Evolutionary conservation across 1,140 invertebrate genomes (phyloP).

Genomic region (Solen grandis): DNA sequence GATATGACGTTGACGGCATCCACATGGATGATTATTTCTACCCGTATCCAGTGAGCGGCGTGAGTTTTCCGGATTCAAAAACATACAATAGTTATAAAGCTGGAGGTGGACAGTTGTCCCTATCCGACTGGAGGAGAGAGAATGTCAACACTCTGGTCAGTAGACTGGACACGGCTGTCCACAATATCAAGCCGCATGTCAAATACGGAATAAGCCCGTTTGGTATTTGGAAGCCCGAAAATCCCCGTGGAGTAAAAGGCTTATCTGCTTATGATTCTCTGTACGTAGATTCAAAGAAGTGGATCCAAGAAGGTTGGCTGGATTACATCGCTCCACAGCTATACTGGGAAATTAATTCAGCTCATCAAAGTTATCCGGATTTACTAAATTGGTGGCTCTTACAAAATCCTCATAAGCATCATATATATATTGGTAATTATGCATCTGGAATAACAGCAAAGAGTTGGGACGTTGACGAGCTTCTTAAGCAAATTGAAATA

Average conservation of each 20-base stretch:
- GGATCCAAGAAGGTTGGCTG: slow-evolving; percentile 76
- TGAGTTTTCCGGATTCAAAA: slow-evolving; percentile 69
- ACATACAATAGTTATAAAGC: slow-evolving; percentile 70
- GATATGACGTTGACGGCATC: slow-evolving; percentile 77
- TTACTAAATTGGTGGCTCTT: slow-evolving; percentile 76
- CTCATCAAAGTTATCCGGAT: slow-evolving; percentile 72
- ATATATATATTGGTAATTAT: slow-evolving; percentile 70
- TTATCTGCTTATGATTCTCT: slow-evolving; percentile 69
- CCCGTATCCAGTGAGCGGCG: slow-evolving; percentile 73
- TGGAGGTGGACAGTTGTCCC: slow-evolving; percentile 67
- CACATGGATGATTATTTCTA: slow-evolving; percentile 80
- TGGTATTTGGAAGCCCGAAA: slow-evolving; percentile 75
- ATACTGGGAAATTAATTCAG: slow-evolving; percentile 77
- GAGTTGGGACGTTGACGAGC: slow-evolving; percentile 68
- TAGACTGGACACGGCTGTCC: slow-evolving; percentile 62
- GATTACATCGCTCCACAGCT: slow-evolving; percentile 77
- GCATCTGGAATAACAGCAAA: slow-evolving; percentile 60
- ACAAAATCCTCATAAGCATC: slow-evolving; percentile 61
- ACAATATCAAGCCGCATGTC: slow-evolving; percentile 65
- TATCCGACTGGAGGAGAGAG: slow-evolving; percentile 72
- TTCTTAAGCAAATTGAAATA: slow-evolving; percentile 69
- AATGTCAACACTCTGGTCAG: slow-evolving; percentile 73
- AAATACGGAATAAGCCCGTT: slow-evolving; percentile 78
- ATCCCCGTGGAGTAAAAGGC: slow-evolving; percentile 70
- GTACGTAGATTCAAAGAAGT: slow-evolving; percentile 75